These are phyloP conservation scores for Turnix velox DNA, from an alignment of 2,113 vertebrate species.

Conservation along the genomic window DNA sequence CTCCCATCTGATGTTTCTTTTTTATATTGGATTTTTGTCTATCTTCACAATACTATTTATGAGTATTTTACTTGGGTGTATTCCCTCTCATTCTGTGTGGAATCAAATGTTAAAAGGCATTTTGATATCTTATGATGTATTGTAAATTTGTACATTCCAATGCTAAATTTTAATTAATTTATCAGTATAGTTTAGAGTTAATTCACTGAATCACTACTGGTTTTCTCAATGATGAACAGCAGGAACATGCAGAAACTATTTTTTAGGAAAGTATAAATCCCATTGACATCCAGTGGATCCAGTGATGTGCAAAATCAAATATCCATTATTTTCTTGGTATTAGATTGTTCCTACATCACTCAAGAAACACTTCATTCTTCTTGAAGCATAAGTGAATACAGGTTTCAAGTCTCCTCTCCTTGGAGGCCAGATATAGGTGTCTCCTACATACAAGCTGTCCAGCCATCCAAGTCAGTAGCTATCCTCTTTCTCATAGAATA, in stretches of 20 bases:
- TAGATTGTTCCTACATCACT: background rate
- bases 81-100: background rate
- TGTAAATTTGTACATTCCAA: background rate
- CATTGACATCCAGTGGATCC: background rate
- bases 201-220: background rate
- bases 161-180: background rate
- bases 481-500: background rate
- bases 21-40: background rate
- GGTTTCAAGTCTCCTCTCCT: background rate
- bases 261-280: background rate
- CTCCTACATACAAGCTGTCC: background rate
- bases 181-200: background rate
- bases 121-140: background rate
- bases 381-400: background rate
- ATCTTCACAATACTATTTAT: background rate
- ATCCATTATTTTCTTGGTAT: background rate
- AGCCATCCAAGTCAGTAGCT: background rate
- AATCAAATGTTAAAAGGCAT: background rate
- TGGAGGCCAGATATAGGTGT: background rate
- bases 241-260: background rate
- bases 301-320: background rate
- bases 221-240: background rate
- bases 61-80: background rate
- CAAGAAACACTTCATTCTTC: background rate
- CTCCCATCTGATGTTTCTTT: background rate